Evolutionary conservation across 2,888 invertebrate genomes (phyloP).

Genomic region (Choristoneura rosaceana): DNA sequence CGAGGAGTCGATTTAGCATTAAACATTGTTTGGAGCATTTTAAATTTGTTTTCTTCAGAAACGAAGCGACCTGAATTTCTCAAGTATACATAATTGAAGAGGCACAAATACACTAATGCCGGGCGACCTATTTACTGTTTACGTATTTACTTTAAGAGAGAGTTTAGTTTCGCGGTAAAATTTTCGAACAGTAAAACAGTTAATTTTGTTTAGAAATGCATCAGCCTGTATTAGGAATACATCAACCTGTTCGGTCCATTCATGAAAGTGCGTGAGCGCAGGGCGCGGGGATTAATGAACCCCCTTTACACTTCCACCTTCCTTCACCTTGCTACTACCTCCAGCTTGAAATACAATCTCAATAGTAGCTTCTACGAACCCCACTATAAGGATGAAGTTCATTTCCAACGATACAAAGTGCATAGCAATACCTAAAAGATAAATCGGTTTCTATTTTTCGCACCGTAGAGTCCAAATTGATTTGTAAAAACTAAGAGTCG

Average conservation of each 20-base stretch:
- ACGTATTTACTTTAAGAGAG: neutral
- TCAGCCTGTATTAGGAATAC: conserved; percentile 75
- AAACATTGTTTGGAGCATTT: conserved; percentile 46
- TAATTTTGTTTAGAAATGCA: conserved; percentile 42
- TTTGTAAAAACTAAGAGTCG: conserved; percentile 56
- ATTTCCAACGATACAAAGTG: conserved; percentile 40
- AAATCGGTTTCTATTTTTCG: conserved; percentile 53
- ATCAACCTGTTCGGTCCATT: conserved; percentile 85
- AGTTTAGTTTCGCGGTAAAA: neutral
- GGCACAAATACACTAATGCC: conserved; percentile 10
- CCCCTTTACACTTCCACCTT: conserved; percentile 69
- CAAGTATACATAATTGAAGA: conserved; percentile 33
- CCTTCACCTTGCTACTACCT: conserved; percentile 67
- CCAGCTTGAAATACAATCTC: conserved; percentile 42
- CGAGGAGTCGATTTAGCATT: conserved; percentile 53
- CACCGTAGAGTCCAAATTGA: conserved; percentile 56
- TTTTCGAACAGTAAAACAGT: neutral
- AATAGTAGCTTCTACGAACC: conserved; percentile 54
- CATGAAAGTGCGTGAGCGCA: conserved; percentile 86
- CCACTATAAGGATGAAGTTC: conserved; percentile 50
- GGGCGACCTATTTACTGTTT: conserved; percentile 10
- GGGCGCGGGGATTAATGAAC: conserved; percentile 85
- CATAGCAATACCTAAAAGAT: conserved; percentile 27
- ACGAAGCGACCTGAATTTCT: conserved; percentile 54
- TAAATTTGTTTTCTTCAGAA: conserved; percentile 55